Evolutionary conservation across 2,888 invertebrate species (phyloP).

Genomic region (Metalampra italica): DNA sequence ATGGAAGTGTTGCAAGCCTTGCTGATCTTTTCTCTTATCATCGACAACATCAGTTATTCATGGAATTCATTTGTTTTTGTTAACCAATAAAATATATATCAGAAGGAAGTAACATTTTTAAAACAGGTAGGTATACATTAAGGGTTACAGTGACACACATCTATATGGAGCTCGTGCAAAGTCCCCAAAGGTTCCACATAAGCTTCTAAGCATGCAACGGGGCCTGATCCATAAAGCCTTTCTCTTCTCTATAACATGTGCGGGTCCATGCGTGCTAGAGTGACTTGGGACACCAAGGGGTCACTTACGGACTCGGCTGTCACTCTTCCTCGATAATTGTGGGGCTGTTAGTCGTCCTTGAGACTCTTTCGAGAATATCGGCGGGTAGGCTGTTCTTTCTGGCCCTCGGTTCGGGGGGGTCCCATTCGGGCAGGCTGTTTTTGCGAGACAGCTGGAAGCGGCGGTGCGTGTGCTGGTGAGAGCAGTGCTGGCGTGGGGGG

Average conservation of each 20-base stretch:
- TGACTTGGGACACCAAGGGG: slow-evolving; percentile 65
- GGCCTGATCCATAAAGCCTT: slow-evolving; percentile 66
- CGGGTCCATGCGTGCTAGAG: slow-evolving; percentile 68
- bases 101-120: too few relatives aligned
- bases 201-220: slow-evolving; percentile 75
- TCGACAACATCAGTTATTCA: too few relatives aligned
- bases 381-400: slow-evolving; percentile 71
- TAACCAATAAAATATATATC: too few relatives aligned
- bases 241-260: slow-evolving; percentile 56
- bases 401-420: slow-evolving; percentile 62
- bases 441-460: slow-evolving; percentile 61
- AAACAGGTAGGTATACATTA: background rate
- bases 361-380: slow-evolving; percentile 57
- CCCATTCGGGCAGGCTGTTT: slow-evolving; percentile 74
- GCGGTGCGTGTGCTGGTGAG: slow-evolving; percentile 67
- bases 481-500: slow-evolving; percentile 68
- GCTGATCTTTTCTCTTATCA: too few relatives aligned
- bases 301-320: slow-evolving; percentile 70
- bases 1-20: too few relatives aligned
- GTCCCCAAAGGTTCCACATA: slow-evolving; percentile 61
- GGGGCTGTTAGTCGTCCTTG: slow-evolving; percentile 42
- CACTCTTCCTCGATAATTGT: slow-evolving; percentile 58
- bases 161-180: slow-evolving; percentile 65
- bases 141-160: slow-evolving; percentile 38
- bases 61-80: too few relatives aligned